Evolutionary conservation across 2,113 vertebrate genomes (phyloP), one percentile per base, ranked within the genome.

Genomic region (Smithornis capensis): DNA sequence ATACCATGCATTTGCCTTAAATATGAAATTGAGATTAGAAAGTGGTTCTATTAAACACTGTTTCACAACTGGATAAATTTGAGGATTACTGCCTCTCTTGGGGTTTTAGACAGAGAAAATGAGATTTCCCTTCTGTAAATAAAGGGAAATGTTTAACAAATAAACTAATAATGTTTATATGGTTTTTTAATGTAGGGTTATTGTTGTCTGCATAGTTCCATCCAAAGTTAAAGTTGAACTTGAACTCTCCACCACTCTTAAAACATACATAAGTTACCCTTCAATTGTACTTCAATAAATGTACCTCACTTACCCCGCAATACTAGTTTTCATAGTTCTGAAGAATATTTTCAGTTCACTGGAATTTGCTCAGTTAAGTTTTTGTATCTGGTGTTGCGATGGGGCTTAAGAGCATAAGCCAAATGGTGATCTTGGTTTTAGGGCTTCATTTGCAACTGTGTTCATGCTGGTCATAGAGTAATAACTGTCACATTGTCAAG

Each of bases 11-110:
- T 84, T 95, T 95, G 65, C 81, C 50, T 96, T 93, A 93, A 90
- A 87, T 80, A 71, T 37, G 50, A 90, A 93, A 91, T 49, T 65
- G 63, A 90, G 70, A 86, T 95, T 83, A 90, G 75, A 64, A 65
- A 87, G 68, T 62, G 42, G 45, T 87, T 93, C n/a, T 89, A 71
- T 90, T 90, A 83, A 95, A 63, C 37, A 44, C 40, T 76, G 52
- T 83, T 92, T 92, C 77, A 84, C 47, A 84, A 77, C 69, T 75
- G 69, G 69, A 84, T 87, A 73, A 64, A 83, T 87, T 55, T 87
- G 28, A 92, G 40, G 44, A 64, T 64, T 80, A 14, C 47, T 83
- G 60, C 42, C 16, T 86, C 19, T 83, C 47, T 76, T 14, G 62
- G 31, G 0, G 16, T 71, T 91, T 90, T 75, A 67, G 57, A 37